Percentiles rank a stretch among this genome's conserved stretches.
These are phyloP conservation scores for Eutrigla gurnardus DNA, from an alignment of 2,797 vertebrate genomes.

Conservation along the genomic window DNA sequence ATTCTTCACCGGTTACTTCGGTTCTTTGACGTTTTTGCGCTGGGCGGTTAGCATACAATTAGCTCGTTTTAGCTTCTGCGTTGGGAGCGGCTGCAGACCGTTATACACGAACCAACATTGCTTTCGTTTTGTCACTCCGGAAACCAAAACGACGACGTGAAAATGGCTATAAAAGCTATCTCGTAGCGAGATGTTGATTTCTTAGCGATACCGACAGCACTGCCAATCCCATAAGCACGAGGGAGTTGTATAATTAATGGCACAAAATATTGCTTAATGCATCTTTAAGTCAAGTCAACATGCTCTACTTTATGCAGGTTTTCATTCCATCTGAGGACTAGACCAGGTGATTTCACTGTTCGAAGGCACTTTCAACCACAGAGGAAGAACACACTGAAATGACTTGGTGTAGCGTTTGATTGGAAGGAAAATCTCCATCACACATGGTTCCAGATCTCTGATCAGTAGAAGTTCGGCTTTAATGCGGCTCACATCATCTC, in stretches of 20 bases:
- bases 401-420: slow-evolving; percentile 56
- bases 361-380: slow-evolving; percentile 33
- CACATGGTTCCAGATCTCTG: slow-evolving; percentile 31
- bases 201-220: slow-evolving; percentile 25
- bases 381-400: slow-evolving; percentile 57
- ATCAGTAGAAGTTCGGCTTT: slow-evolving; percentile 40
- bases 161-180: slow-evolving; percentile 32
- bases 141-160: slow-evolving; percentile 48
- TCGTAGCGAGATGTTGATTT: slow-evolving; percentile 42
- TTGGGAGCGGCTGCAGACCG: neutral
- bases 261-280: slow-evolving; percentile 63
- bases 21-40: slow-evolving; percentile 33
- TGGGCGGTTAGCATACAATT: slow-evolving; percentile 26
- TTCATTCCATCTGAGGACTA: slow-evolving; percentile 58
- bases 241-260: slow-evolving; percentile 39
- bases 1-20: slow-evolving; percentile 38
- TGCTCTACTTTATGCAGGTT: slow-evolving; percentile 47
- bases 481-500: slow-evolving; percentile 68
- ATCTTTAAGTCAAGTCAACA: slow-evolving; percentile 69
- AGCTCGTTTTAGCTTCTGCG: slow-evolving; percentile 20
- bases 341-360: slow-evolving; percentile 55
- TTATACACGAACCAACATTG: slow-evolving; percentile 2
- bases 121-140: slow-evolving; percentile 41
- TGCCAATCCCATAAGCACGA: slow-evolving; percentile 29
- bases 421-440: slow-evolving; percentile 63